These are phyloP conservation scores for Pseudonaja textilis DNA, from an alignment of 2,113 vertebrate species.

Conservation along the genomic window DNA sequence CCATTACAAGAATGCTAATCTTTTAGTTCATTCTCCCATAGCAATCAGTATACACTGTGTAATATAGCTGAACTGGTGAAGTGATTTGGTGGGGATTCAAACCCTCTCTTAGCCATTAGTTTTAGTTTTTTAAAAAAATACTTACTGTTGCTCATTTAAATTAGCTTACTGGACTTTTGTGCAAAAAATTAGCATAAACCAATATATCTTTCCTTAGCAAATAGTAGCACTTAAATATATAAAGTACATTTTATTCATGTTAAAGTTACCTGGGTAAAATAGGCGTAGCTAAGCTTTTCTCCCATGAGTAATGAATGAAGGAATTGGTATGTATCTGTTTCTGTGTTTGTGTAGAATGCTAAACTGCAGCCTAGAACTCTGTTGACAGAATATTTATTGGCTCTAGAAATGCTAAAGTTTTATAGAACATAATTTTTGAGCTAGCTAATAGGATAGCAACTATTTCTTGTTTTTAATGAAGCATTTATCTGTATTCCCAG, in stretches of 20 bases:
- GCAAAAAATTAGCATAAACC: neutral
- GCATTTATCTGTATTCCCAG: conserved; percentile 62
- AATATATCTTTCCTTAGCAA: neutral
- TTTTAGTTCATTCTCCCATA: neutral
- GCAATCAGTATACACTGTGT: neutral
- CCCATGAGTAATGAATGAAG: too few species aligned
- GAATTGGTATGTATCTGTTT: neutral
- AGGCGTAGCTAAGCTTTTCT: neutral
- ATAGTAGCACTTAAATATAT: neutral
- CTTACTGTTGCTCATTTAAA: neutral
- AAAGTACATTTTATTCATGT: neutral
- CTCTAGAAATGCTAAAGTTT: neutral
- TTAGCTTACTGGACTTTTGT: neutral
- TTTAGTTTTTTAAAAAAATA: neutral
- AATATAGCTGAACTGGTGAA: neutral
- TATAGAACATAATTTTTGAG: neutral
- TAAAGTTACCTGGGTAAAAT: neutral
- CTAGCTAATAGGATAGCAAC: neutral
- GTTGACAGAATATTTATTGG: neutral
- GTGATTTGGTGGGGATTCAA: neutral
- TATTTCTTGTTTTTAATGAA: conserved; percentile 17
- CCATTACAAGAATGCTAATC: neutral
- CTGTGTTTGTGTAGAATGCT: neutral
- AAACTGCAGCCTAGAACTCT: neutral
- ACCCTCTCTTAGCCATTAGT: neutral